Base-by-base conservation (phyloP, 2,113 vertebrate species). In the Petrocephalus microphthalmus region DNA sequence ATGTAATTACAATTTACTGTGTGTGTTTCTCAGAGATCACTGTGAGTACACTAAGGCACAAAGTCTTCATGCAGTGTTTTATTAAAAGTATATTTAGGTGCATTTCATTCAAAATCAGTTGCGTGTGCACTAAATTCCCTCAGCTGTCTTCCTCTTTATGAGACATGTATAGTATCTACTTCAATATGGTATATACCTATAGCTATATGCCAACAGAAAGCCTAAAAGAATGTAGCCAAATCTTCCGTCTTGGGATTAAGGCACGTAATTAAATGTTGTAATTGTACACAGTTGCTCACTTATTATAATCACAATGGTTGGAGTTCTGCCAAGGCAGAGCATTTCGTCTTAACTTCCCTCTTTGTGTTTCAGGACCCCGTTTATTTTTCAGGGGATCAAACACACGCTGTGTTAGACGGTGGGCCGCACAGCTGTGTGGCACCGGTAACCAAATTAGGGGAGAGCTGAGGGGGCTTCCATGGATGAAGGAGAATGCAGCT, bases 401-500 rank as follows among this genome's bases (percentile, higher is more conserved):
- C 33, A 71, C 42, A 10, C 20, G 13, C 52, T 42, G 20, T 47
- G 47, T 71, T 54, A 22, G 45, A 25, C 10, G 78, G 89, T 93
- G 95, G 95, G 95, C 94, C 94, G 93, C 95, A 94, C 96, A 96
- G 96, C 95, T 96, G 96, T 95, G 96, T 94, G 94, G 95, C 94
- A 95, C 94, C 94, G 94, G 94, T 96, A 95, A 96, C 94, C 95
- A 95, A 96, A 96, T 96, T 96, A 96, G 95, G 93, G 95, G 94
- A 93, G 94, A 93, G 93, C 94, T 96, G 94, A 93, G 94, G 93
- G 95, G 95, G 93, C 95, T 95, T 64, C 17, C 53, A 20, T 71
- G 71, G 47, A 47, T 37, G 71, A 84, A 64, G 81, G 67, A 51
- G 93, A 91, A 96, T 96, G 91, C 96, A 90, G 95, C 90, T 92